phyloP scores from a whole-genome alignment of 2,113 vertebrate species.

The Epinephelus lanceolatus region DNA sequence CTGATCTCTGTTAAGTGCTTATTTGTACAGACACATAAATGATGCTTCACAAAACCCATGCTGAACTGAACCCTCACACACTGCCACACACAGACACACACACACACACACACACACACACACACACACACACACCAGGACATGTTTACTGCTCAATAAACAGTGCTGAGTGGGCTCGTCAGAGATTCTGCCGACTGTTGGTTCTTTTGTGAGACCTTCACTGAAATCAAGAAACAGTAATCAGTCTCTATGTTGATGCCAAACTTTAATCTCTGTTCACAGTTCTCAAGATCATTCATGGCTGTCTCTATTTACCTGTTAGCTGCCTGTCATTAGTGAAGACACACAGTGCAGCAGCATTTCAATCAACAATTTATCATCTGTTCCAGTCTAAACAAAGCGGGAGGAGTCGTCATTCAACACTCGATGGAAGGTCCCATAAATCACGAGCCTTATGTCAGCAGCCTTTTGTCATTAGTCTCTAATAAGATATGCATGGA shows the following conservation, averaged over 20 bases:
- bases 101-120: slow-evolving; percentile 6
- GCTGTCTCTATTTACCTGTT: slow-evolving; percentile 17
- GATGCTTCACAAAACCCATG: background rate
- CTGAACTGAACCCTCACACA: slow-evolving; percentile 1
- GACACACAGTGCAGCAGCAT: background rate
- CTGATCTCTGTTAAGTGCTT: slow-evolving; percentile 24
- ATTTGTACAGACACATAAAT: slow-evolving; percentile 7
- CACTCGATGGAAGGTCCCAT: background rate
- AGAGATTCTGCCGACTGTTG: slow-evolving; percentile 69
- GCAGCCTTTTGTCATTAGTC: slow-evolving; percentile 32
- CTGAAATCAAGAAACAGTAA: slow-evolving; percentile 65
- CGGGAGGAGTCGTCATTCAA: slow-evolving; percentile 12
- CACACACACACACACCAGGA: slow-evolving; percentile 1
- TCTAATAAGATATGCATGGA: slow-evolving; percentile 13
- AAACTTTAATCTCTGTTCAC: slow-evolving; percentile 18
- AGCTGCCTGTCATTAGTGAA: background rate
- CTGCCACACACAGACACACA: background rate
- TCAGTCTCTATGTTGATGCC: slow-evolving; percentile 33
- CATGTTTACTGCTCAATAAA: slow-evolving; percentile 60
- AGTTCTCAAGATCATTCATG: slow-evolving; percentile 4
- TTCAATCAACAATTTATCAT: slow-evolving; percentile 9
- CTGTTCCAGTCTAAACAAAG: slow-evolving; percentile 18
- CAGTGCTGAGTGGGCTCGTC: slow-evolving; percentile 75
- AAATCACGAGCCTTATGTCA: slow-evolving; percentile 25
- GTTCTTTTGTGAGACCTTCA: slow-evolving; percentile 56